Conservation (phyloP, 2,113 vertebrate species). For the Brachionichthys hirsutus region DNA sequence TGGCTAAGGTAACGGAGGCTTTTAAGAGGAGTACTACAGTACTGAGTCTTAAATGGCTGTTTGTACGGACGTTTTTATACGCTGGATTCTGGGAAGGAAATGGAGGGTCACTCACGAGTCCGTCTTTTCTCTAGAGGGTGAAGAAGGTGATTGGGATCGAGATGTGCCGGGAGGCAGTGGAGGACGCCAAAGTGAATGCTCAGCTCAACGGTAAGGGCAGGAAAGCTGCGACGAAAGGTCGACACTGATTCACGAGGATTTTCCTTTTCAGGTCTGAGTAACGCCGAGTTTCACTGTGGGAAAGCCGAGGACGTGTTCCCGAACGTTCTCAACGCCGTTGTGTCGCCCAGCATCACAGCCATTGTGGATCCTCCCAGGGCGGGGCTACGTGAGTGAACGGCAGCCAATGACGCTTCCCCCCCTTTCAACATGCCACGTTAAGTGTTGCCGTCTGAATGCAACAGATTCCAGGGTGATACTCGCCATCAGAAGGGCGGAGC, state of each 20-base stretch:
- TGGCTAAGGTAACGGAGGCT: constrained; percentile 81
- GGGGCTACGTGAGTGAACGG: constrained; percentile 87
- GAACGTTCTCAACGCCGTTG: constrained; percentile 80
- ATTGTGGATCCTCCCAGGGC: constrained; percentile 93
- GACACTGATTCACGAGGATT: not conserved
- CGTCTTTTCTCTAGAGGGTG: constrained; percentile 78
- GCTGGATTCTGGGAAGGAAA: not conserved
- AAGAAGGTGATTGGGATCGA: constrained; percentile 96
- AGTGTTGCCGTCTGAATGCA: not conserved
- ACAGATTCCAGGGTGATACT: constrained; percentile 95
- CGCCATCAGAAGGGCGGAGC: constrained; percentile 87
- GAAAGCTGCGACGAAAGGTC: too few species aligned
- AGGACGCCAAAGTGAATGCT: constrained; percentile 90
- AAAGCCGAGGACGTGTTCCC: constrained; percentile 94
- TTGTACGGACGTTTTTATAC: not conserved
- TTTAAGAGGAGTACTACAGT: not conserved
- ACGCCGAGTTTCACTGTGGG: constrained; percentile 91
- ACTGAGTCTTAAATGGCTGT: not conserved
- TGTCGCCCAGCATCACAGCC: constrained; percentile 80
- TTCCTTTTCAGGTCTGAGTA: constrained; percentile 80
- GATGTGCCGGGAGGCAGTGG: constrained; percentile 90
- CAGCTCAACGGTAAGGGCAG: constrained; percentile 81
- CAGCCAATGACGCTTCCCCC: too few species aligned
- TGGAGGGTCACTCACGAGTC: not conserved
- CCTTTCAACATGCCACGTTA: not conserved